Base-by-base conservation (phyloP, 2,113 vertebrate genomes). In the Peucedramus taeniatus region DNA sequence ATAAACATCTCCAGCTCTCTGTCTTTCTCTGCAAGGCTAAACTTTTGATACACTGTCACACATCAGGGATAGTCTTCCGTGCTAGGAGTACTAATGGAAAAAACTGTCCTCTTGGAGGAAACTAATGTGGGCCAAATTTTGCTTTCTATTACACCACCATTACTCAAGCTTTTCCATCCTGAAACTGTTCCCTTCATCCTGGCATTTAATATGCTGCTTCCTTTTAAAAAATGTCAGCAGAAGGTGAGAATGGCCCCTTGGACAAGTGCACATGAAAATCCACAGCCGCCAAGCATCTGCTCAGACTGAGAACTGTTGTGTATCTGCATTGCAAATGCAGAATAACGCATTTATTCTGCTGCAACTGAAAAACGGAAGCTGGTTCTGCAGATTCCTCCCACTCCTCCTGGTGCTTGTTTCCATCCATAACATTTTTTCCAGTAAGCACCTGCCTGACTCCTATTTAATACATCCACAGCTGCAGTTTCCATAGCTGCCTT, bases 371-470 rank as follows among this genome's bases (percentile, higher is more conserved):
- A 95, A 90, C 90, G 90, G 95, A 97, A 96, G 92, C 93, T 94
- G 85, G 64, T 90, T 93, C 94, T 93, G 79, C 65, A 85, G 92
- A 90, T 96, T 95, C 92, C 96, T 95, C 96, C 96, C 93, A 94
- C 94, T 88, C 88, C 95, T 94, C 89, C 88, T 94, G 92, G 83
- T 95, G 90, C 96, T 94, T 97, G 80, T 95, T 96, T 96, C 90
- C 92, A 95, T 90, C 96, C 93, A 13, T 68, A 96, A 96, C 86
- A 53, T 94, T 96, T 96, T 96, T 96, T 96, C 94, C 94, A 96
- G 80, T 93, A 92, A 93, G 92, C 93, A 96, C 94, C 96, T 96
- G 94, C 96, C 90, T 95, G 80, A 90, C 86, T 96, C 93, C 60
- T 90, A 75, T 94, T 95, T 97, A 90, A 96, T 94, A 92, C 80